Conservation (phyloP, 1,140 invertebrate genomes). For the Drosophila arizonae region DNA sequence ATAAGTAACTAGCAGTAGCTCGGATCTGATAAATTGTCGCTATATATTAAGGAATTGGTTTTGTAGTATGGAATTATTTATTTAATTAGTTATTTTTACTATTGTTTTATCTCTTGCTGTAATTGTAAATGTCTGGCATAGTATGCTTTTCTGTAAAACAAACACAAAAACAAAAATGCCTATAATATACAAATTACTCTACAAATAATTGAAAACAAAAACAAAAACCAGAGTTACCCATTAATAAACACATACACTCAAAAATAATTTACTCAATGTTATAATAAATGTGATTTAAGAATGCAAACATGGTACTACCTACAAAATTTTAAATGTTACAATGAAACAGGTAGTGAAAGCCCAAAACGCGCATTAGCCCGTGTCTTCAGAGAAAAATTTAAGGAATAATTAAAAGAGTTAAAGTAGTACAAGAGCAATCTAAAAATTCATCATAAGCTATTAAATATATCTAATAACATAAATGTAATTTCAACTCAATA, state of each 20-base stretch:
- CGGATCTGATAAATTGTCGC: conserved; percentile 3
- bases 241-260: conserved; percentile 65
- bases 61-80: conserved; percentile 71
- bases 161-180: conserved; percentile 24
- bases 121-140: conserved; percentile 67
- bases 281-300: conserved; percentile 80
- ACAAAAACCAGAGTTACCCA: conserved; percentile 37
- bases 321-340: conserved; percentile 51
- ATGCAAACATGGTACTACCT: conserved; percentile 65
- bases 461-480: conserved; percentile 51
- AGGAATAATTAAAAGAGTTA: conserved; percentile 39
- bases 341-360: conserved; percentile 35
- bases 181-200: conserved; percentile 43
- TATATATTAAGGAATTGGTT: conserved; percentile 48
- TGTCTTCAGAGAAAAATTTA: conserved; percentile 32
- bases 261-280: conserved; percentile 79
- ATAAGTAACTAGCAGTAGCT: not conserved
- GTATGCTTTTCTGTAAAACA: conserved; percentile 62
- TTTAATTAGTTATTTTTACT: conserved; percentile 71
- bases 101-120: conserved; percentile 65
- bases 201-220: conserved; percentile 41
- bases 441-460: conserved; percentile 65
- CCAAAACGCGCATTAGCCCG: conserved; percentile 24
- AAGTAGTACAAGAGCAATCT: conserved; percentile 63
- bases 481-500: conserved; percentile 77